Evolutionary conservation across 2,888 invertebrate species (phyloP), one percentile per base, ranked within the genome.

Genomic region (Pterobdella sp.): DNA sequence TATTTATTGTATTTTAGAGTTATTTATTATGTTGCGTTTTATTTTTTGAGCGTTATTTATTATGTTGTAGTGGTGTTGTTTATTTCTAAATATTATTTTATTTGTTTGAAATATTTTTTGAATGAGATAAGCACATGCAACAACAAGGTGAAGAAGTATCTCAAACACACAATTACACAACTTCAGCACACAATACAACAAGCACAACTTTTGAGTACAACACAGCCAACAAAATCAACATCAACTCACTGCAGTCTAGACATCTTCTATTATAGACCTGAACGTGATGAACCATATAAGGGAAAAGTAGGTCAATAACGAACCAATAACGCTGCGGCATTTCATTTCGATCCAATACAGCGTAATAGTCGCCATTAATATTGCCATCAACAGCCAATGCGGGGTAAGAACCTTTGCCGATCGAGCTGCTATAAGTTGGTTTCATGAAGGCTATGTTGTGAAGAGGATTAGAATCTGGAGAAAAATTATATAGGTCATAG

Each of bases 311-410:
- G n/a, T 56, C 60, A 22, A 56, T 26, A 3, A 56, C 60, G n/a
- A 56, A 56, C 60, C 60, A 56, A 56, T 56, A 26, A 3, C 18
- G 7, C n/a, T 26, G 4, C 4, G 60, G 60, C 60, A 4, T 56
- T 26, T 56, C 60, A 26, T 56, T 26, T 22, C 18, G 26, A 22
- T 3, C 3, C 60, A 56, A 22, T 7, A 56, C 3, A 26, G 60
- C 60, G 60, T 56, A 56, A 3, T 56, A 26, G n/a, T 56, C 60
- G 4, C 60, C 60, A n/a, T 56, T 56, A 26, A 56, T 56, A 26
- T 56, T 56, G 4, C 60, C 60, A 22, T 56, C 60, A 4, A 56
- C 60, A 14, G 60, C 60, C 60, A 56, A 22, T 22, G 60, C 60
- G 14, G 60, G 60, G n/a, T 56, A 56, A 22, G 60, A 56, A 22